phyloP scores from a whole-genome alignment of 2,888 invertebrate genomes.

The Beris chalybata region DNA sequence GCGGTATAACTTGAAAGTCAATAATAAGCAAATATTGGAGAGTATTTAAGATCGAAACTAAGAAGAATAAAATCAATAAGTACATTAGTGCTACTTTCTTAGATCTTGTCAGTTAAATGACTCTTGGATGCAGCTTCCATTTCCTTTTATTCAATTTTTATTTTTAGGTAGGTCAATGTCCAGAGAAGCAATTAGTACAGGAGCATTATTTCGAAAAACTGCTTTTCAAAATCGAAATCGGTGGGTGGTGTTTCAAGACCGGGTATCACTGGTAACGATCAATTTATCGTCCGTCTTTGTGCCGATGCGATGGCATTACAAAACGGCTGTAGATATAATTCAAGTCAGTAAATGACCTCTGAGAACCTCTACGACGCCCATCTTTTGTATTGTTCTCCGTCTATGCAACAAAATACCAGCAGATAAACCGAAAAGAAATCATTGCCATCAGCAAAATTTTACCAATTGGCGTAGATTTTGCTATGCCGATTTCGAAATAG shows the following conservation, averaged over 20 bases:
- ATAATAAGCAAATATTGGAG: no score
- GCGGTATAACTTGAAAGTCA: no score
- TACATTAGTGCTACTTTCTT: no score
- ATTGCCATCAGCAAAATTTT: constrained; percentile 27
- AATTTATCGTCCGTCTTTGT: not conserved
- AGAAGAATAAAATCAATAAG: no score
- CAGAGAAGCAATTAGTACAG: no score
- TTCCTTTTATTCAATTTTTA: no score
- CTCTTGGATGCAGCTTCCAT: no score
- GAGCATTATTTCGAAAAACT: no score
- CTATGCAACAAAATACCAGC: constrained; percentile 13
- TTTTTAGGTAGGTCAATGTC: no score
- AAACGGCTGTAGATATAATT: constrained; percentile 31
- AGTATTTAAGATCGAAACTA: no score
- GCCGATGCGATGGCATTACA: constrained; percentile 6
- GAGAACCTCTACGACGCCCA: constrained; percentile 28
- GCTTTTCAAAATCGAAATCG: constrained; percentile 1
- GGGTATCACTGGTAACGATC: constrained; percentile 25
- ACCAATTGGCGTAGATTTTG: constrained; percentile 9
- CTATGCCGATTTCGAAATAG: constrained; percentile 15
- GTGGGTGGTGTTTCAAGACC: constrained; percentile 23
- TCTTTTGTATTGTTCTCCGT: constrained; percentile 28
- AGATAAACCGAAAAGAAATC: constrained; percentile 27
- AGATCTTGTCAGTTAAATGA: no score
- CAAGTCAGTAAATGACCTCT: constrained; percentile 31